Percentiles rank a stretch among this genome's conserved stretches.
Evolutionary conservation across 1,140 invertebrate species (phyloP).

Genomic region (Bombus impatiens): DNA sequence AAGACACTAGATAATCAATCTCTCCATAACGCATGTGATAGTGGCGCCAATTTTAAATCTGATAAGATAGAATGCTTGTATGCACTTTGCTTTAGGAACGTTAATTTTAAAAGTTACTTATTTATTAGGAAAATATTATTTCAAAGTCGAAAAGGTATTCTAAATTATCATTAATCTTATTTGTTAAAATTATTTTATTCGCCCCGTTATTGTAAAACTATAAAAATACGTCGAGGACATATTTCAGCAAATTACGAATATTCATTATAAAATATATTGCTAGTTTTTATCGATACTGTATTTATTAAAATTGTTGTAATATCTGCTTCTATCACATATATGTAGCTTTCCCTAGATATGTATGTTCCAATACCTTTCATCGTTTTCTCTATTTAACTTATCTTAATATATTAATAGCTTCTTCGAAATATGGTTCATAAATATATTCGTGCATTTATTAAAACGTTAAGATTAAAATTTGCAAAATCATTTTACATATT

Average conservation of each 20-base stretch:
- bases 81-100: not conserved
- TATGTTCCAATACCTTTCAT: not conserved
- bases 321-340: too few relatives aligned
- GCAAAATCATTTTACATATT: not conserved
- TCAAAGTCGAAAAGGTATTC: not conserved
- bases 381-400: not conserved
- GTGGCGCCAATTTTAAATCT: slow-evolving; percentile 24
- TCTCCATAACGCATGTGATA: not conserved
- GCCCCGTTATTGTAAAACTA: not conserved
- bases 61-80: not conserved
- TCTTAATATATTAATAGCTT: not conserved
- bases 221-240: not conserved
- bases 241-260: not conserved
- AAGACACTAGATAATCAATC: not conserved
- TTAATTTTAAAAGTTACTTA: too few relatives aligned
- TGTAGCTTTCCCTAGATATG: too few relatives aligned
- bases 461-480: not conserved
- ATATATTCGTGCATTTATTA: not conserved
- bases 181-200: not conserved
- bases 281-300: not conserved
- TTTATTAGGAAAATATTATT: not conserved
- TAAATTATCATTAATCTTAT: not conserved
- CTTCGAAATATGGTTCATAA: too few relatives aligned
- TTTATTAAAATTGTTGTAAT: not conserved
- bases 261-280: not conserved